These are phyloP conservation scores for Brachyrhaphis roseni DNA, from an alignment of 2,797 vertebrate species.

Conservation along the genomic window DNA sequence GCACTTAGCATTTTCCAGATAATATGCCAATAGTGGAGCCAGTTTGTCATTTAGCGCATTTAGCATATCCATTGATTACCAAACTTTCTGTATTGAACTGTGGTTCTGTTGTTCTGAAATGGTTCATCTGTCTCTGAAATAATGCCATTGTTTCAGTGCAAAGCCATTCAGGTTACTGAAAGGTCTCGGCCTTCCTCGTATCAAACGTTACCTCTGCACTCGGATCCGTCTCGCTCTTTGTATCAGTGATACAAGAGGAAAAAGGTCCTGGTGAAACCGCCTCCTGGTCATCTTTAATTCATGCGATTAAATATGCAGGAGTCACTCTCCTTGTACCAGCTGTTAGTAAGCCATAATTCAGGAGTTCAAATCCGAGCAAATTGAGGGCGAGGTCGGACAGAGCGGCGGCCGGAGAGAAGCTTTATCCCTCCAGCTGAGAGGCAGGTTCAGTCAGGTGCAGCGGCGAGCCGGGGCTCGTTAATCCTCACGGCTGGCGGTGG, in stretches of 20 bases:
- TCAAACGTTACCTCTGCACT: slow-evolving; percentile 56
- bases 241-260: slow-evolving; percentile 41
- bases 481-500: slow-evolving; percentile 63
- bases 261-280: slow-evolving; percentile 67
- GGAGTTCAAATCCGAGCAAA: slow-evolving; percentile 91
- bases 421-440: slow-evolving; percentile 81
- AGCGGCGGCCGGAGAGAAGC: slow-evolving; percentile 84
- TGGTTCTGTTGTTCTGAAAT: neutral
- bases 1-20: too few species aligned
- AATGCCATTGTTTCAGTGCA: neutral
- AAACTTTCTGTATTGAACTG: neutral
- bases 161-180: slow-evolving; percentile 27
- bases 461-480: slow-evolving; percentile 62
- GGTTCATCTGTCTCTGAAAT: neutral
- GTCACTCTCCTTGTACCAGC: slow-evolving; percentile 87
- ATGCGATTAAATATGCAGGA: slow-evolving; percentile 93
- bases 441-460: slow-evolving; percentile 84
- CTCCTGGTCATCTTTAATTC: slow-evolving; percentile 89
- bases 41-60: too few species aligned
- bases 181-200: slow-evolving; percentile 58
- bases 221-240: slow-evolving; percentile 62
- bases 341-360: slow-evolving; percentile 90
- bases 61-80: neutral
- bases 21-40: too few species aligned
- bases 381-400: slow-evolving; percentile 89